A percentile compares a stretch with the other conserved stretches of the same genome.
Evolutionary conservation across 2,113 vertebrate species (phyloP).

Genomic region (Forbesichthys agassizii): DNA sequence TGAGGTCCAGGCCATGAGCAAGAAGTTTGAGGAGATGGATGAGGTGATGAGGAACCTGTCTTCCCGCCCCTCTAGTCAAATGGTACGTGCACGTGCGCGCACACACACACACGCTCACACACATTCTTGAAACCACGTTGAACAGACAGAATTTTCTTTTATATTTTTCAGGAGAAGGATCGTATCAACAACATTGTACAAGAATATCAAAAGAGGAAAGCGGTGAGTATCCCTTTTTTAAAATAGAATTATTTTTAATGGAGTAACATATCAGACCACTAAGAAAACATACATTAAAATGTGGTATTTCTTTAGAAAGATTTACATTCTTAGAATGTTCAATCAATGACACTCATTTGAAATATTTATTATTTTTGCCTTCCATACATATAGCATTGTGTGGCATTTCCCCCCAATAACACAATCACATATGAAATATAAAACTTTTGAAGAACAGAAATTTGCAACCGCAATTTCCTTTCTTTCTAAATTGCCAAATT

Average conservation of each 20-base stretch:
- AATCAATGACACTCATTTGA: too few species aligned
- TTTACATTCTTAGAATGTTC: too few species aligned
- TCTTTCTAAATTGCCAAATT: too few species aligned
- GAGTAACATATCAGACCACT: too few species aligned
- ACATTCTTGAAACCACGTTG: neutral
- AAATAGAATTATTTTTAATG: neutral
- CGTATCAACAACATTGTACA: constrained; percentile 84
- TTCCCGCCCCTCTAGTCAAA: constrained; percentile 73
- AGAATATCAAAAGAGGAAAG: constrained; percentile 90
- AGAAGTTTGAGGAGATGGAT: constrained; percentile 87
- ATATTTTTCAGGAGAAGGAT: constrained; percentile 84
- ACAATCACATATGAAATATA: too few species aligned
- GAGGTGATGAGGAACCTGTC: constrained; percentile 82
- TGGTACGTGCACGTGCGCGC: constrained; percentile 70
- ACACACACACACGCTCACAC: neutral
- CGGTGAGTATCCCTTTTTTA: constrained; percentile 78
- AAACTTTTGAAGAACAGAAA: too few species aligned
- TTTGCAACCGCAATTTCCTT: too few species aligned
- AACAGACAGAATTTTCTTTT: neutral
- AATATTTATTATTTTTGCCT: too few species aligned
- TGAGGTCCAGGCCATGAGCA: constrained; percentile 85
- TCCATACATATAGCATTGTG: too few species aligned
- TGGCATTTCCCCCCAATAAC: too few species aligned
- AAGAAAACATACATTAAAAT: too few species aligned
- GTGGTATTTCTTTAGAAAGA: too few species aligned